Conservation (phyloP, 2,113 vertebrate species). For the Tringa solitaria region DNA sequence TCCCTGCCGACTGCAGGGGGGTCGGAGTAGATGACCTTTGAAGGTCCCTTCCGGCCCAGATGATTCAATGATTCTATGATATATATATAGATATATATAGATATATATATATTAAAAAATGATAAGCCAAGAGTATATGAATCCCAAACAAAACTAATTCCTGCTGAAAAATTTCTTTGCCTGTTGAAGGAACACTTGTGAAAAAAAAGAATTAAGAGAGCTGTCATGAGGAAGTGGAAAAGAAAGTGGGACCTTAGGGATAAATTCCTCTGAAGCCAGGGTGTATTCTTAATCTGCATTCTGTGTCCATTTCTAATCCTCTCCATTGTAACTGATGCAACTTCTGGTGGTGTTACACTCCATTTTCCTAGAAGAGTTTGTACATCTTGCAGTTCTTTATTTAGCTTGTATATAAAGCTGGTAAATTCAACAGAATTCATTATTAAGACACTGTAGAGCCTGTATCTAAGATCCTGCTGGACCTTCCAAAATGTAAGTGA, state of each 20-base stretch:
- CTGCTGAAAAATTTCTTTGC: background rate
- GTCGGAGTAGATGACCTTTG: too few species aligned
- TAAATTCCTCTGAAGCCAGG: background rate
- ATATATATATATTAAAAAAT: too few species aligned
- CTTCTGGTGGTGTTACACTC: background rate
- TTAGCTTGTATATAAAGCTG: background rate
- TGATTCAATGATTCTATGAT: too few species aligned
- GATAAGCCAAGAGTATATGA: background rate
- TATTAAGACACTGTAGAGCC: background rate
- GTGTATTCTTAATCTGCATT: background rate
- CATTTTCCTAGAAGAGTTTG: background rate
- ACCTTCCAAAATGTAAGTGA: background rate
- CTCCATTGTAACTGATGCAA: background rate
- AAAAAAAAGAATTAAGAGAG: background rate
- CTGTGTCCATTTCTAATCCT: background rate
- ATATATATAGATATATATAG: background rate
- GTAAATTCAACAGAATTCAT: background rate
- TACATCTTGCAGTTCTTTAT: background rate
- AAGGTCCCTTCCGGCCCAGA: too few species aligned
- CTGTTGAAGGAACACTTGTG: background rate
- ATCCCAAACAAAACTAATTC: background rate
- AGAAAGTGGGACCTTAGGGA: background rate
- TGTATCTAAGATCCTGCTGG: background rate
- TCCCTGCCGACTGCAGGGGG: too few species aligned
- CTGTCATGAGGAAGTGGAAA: background rate